Evolutionary conservation across 1,140 invertebrate genomes (phyloP).

Genomic region (Maniola jurtina): DNA sequence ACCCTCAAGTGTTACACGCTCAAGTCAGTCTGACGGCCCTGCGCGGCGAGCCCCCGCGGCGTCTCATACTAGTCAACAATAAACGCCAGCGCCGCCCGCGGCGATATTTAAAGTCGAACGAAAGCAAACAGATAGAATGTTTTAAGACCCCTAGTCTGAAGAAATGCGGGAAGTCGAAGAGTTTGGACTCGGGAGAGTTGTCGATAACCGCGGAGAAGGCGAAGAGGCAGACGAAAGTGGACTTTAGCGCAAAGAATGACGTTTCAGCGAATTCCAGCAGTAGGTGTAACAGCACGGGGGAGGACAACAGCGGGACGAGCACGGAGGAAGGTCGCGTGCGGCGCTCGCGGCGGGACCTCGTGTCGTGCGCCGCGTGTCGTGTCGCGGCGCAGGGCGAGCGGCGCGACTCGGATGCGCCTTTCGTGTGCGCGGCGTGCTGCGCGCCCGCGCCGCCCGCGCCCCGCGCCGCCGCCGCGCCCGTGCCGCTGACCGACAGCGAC

Average conservation of each 20-base stretch:
- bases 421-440: constrained; percentile 44
- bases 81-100: constrained; percentile 50
- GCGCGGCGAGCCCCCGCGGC: constrained; percentile 85
- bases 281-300: constrained; percentile 51
- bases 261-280: constrained; percentile 45
- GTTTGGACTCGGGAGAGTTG: constrained; percentile 89
- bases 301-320: constrained; percentile 51
- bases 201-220: constrained; percentile 76
- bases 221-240: constrained; percentile 47
- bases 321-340: constrained; percentile 48
- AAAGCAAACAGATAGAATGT: constrained; percentile 45
- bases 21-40: constrained; percentile 85
- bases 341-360: constrained; percentile 53
- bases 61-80: constrained; percentile 86
- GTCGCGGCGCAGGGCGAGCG: constrained; percentile 38
- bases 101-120: constrained; percentile 43
- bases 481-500: constrained; percentile 53
- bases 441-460: constrained; percentile 30
- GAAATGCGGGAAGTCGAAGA: constrained; percentile 89
- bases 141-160: constrained; percentile 80
- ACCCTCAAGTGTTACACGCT: constrained; percentile 84
- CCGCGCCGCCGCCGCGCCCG: constrained; percentile 16
- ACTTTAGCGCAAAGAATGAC: constrained; percentile 35
- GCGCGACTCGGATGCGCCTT: constrained; percentile 34
- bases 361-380: constrained; percentile 52